Base-by-base conservation (phyloP, 1,140 invertebrate species). In the Zelostemma sp. region DNA sequence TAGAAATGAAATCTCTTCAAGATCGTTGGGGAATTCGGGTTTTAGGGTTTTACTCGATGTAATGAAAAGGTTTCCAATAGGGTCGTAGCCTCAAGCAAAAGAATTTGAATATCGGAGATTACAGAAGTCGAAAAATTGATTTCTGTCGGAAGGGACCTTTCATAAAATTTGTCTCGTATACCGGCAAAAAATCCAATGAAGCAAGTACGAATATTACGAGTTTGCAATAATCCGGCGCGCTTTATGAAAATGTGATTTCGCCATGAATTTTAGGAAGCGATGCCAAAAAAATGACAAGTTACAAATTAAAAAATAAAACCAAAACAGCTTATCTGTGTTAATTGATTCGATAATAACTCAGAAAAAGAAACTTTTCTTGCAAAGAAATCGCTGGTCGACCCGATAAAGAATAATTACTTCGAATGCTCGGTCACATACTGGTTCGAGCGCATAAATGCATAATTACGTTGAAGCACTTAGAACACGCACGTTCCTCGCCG, bases 381-480 rank as follows among this genome's bases (percentile, higher is more conserved):
- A 65, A 59, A 47, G 58, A n/a, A n/a, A 59, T 53, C 54, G 50
- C 56, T 60, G 35, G 25, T 28, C 8, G 48, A 45, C 16, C 49
- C 58, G 58, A 62, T 62, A 62, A 68, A 58, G 65, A 56, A 58
- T 62, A 61, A 68, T 68, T 68, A 62, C 61, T 68, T 53, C 17
- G 35, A 28, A 51, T 56, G 61, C 47, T n/a, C 28, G 49, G 11
- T 38, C 31, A 25, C 49, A 51, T 48, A 18, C 14, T 18, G 41
- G 25, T 12, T 33, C 16, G 35, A 38, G 38, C 25, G 25, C 35
- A 54, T 62, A 62, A 62, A 35, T 57, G 58, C 43, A 61, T 68
- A 68, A 68, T 68, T 62, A 58, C 43, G 43, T 8, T 46, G 16
- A 48, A 68, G 53, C 59, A 49, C 54, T 49, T 49, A 54, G 47